A percentile compares a stretch with the other conserved stretches of the same genome.
phyloP scores from a whole-genome alignment of 2,797 vertebrate genomes.

The Hozukius guyotensis region DNA sequence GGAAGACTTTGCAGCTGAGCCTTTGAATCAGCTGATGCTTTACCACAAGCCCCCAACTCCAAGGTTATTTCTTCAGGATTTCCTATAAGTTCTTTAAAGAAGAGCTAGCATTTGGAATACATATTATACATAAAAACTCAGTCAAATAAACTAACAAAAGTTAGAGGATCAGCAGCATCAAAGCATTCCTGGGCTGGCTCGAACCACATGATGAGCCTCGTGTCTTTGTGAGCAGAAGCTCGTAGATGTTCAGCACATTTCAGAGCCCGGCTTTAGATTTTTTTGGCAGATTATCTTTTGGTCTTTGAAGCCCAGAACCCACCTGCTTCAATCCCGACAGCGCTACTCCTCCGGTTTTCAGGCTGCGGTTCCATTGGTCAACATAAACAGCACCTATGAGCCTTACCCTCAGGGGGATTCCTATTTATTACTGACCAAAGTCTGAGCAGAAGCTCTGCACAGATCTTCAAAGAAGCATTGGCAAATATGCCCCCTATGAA shows the following conservation, averaged over 20 bases:
- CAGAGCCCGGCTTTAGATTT: conserved; percentile 78
- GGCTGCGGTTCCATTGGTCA: conserved; percentile 78
- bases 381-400: conserved; percentile 78
- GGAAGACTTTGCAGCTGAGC: conserved; percentile 79
- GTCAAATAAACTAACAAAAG: conserved; percentile 86
- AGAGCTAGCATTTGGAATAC: conserved; percentile 78
- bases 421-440: conserved; percentile 78
- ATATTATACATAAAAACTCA: conserved; percentile 84
- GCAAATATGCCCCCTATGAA: conserved; percentile 68
- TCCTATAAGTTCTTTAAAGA: conserved; percentile 81
- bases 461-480: conserved; percentile 71
- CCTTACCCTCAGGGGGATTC: conserved; percentile 73
- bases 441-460: conserved; percentile 68
- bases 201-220: conserved; percentile 77
- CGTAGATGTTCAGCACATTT: conserved; percentile 83
- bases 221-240: conserved; percentile 82
- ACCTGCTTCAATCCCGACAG: conserved; percentile 79
- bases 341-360: conserved; percentile 67
- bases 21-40: conserved; percentile 82
- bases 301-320: conserved; percentile 85
- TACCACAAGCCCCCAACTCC: conserved; percentile 78
- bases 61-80: conserved; percentile 84
- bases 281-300: conserved; percentile 80
- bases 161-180: conserved; percentile 81
- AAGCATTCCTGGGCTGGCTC: conserved; percentile 78